These are phyloP conservation scores for Autographa pulchrina DNA, from an alignment of 2,888 invertebrate genomes.

Conservation along the genomic window DNA sequence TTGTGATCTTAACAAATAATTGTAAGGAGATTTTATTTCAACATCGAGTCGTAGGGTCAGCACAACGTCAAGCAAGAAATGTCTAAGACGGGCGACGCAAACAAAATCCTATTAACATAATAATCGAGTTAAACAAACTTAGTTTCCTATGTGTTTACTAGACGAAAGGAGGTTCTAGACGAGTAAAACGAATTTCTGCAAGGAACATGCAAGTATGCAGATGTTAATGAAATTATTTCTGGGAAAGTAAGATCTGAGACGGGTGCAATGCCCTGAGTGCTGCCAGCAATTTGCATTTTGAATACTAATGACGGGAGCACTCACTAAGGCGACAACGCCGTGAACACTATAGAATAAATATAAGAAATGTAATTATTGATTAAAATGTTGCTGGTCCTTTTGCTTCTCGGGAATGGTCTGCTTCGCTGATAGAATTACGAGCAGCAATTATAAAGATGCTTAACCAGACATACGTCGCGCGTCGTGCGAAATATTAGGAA, in stretches of 20 bases:
- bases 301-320: conserved; percentile 84
- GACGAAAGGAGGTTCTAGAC: conserved; percentile 66
- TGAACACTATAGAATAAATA: conserved; percentile 72
- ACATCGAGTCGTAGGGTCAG: conserved; percentile 42
- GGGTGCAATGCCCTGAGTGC: conserved; percentile 84
- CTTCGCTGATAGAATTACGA: conserved; percentile 30
- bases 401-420: conserved; percentile 17
- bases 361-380: conserved; percentile 77
- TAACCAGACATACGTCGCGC: neutral
- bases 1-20: conserved; percentile 48
- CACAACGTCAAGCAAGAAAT: conserved; percentile 17
- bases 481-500: neutral
- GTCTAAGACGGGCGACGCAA: conserved; percentile 19
- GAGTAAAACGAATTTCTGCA: conserved; percentile 76
- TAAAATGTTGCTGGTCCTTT: conserved; percentile 59
- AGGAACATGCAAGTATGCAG: conserved; percentile 79
- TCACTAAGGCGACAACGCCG: conserved; percentile 73
- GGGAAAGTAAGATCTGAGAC: conserved; percentile 85
- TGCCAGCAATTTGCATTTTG: conserved; percentile 86
- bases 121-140: conserved; percentile 43
- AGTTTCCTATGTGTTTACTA: conserved; percentile 55
- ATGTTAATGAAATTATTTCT: conserved; percentile 88
- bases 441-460: conserved; percentile 18
- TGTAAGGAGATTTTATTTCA: conserved; percentile 41
- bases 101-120: conserved; percentile 41